Base-by-base conservation (phyloP, 2,797 vertebrate genomes). In the Xenops minutus region DNA sequence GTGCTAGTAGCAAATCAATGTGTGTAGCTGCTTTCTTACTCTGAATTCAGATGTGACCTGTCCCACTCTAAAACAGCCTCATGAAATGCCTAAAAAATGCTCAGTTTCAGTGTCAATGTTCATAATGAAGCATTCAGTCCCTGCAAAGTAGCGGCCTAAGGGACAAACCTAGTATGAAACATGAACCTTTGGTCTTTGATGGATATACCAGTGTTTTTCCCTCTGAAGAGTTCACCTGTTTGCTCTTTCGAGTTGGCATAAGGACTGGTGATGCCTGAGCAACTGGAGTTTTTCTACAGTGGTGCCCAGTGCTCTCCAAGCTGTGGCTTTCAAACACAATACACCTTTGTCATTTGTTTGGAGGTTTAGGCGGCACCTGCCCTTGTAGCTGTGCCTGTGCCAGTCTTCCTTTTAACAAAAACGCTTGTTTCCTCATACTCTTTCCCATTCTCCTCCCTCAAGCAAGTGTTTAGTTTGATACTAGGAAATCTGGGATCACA, bases 301-400 rank as follows among this genome's bases (percentile, higher is more conserved):
- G 61, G 32, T 77, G 43, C 79, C 26, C 44, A 10, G 29, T 27
- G 67, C 87, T 79, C 32, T 83, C 34, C 68, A 64, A n/a, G 63
- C 83, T 73, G 69, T 88, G 80, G 55, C 82, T 84, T 93, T 92
- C 63, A 49, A 81, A 61, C 81, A 93, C 89, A 96, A 66, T 84
- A 18, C n/a, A 75, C 82, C 82, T 93, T 91, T 93, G 82, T 95
- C 81, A 46, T 56, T 87, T 82, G 37, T 88, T 51, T 59, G 76
- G 83, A 82, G 64, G n/a, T 62, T 75, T 56, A 56, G 73, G 80
- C 14, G 3, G 56, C 55, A 72, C 67, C 85, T 79, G 76, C 52
- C 56, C 56, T 89, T 77, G 52, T 93, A 75, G 69, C 80, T 8
- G 13, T 83, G 61, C 62, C 87, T 80, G 51, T 41, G 32, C 66